These are phyloP conservation scores for Gymnoscopelus braueri DNA, from an alignment of 2,797 vertebrate species.

Conservation along the genomic window DNA sequence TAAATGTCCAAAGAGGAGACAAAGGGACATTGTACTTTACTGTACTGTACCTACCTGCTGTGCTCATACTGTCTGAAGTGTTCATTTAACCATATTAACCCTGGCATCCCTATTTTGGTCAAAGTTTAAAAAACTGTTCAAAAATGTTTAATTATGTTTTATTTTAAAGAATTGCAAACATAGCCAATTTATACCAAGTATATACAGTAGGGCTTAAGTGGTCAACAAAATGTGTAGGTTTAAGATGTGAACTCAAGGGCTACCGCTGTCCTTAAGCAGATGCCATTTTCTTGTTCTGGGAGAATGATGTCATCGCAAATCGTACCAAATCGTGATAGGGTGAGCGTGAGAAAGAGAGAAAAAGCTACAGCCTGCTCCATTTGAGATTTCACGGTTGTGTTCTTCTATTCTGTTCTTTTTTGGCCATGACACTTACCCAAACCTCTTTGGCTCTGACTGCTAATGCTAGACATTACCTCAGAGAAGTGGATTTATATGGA, in stretches of 20 bases:
- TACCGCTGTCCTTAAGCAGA: constrained; percentile 30
- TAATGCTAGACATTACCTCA: constrained; percentile 80
- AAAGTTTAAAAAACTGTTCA: too few species aligned
- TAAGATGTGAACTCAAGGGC: constrained; percentile 32
- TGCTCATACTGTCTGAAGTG: not conserved
- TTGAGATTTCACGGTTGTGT: constrained; percentile 55
- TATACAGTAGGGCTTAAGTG: too few species aligned
- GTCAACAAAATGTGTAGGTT: too few species aligned
- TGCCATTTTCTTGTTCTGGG: constrained; percentile 16
- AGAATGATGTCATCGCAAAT: constrained; percentile 52
- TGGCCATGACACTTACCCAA: constrained; percentile 43
- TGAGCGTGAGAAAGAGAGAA: constrained; percentile 10
- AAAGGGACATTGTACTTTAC: constrained; percentile 11
- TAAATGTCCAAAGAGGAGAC: constrained; percentile 24
- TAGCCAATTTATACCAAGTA: too few species aligned
- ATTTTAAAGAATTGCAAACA: too few species aligned
- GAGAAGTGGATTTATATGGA: constrained; percentile 65
- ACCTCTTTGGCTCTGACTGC: constrained; percentile 44
- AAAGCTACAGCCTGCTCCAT: constrained; percentile 42
- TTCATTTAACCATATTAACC: too few species aligned
- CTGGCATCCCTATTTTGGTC: too few species aligned
- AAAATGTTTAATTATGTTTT: too few species aligned
- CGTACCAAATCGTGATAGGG: constrained; percentile 26
- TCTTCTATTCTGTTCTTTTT: constrained; percentile 24
- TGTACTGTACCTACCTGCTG: constrained; percentile 9